phyloP scores from a whole-genome alignment of 2,888 invertebrate genomes.

The Thysanoteuthis rhombus region DNA sequence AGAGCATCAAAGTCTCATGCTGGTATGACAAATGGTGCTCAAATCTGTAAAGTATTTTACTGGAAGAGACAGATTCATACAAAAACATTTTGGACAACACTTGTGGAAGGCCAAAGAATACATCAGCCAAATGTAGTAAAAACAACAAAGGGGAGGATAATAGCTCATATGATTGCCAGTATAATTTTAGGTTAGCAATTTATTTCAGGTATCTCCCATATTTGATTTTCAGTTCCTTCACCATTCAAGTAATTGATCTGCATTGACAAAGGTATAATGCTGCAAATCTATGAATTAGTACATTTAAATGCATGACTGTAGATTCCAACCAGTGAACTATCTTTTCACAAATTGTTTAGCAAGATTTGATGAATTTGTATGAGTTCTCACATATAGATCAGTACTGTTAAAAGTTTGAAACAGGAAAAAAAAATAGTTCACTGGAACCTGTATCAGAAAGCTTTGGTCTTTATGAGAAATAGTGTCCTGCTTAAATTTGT shows the following conservation, averaged over 20 bases:
- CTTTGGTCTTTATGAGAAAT: neutral
- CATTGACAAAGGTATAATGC: constrained; percentile 12
- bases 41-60: too few relatives aligned
- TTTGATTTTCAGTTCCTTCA: constrained; percentile 19
- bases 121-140: too few relatives aligned
- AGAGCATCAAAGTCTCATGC: too few relatives aligned
- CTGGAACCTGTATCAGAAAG: neutral
- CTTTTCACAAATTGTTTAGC: neutral
- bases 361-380: neutral
- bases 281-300: neutral
- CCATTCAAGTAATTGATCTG: neutral
- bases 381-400: neutral
- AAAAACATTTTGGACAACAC: too few relatives aligned
- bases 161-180: neutral
- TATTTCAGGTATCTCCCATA: neutral
- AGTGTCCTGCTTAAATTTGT: neutral
- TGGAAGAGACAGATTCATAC: too few relatives aligned
- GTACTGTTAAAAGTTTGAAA: neutral
- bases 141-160: too few relatives aligned
- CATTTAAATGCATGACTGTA: neutral
- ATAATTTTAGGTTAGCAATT: neutral
- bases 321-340: neutral
- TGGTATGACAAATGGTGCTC: too few relatives aligned
- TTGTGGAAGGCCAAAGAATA: too few relatives aligned
- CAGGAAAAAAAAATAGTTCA: neutral